Base-by-base conservation (phyloP, 1,140 invertebrate species). In the Campoletis sonorensis region DNA sequence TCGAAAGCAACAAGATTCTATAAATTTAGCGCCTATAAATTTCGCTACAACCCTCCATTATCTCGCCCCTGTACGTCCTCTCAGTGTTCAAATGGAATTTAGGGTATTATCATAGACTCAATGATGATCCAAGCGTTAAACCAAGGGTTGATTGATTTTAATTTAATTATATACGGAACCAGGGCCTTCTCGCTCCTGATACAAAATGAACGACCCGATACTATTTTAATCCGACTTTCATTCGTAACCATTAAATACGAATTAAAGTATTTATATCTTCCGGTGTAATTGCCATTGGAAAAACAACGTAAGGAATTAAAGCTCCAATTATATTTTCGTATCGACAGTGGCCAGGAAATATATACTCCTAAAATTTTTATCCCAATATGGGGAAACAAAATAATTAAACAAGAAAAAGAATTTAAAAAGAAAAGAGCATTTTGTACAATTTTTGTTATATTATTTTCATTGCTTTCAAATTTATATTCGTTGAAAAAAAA, bases 121-220 rank as follows among this genome's bases (percentile, higher is more conserved):
- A 73, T 73, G 71, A 51, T 73, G 49, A 13, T 73, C 33, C 23
- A 45, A 45, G 0, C 68, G 30, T n/a, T 71, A n/a, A n/a, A 30
- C 16, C 3, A 16, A 33, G 33, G 40, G 71, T 49, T 49, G 71
- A 73, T 73, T 51, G 40, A 73, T 73, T 73, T 73, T 73, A 3
- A 73, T 73, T 73, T 26, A 23, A 73, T 73, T 49, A 73, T 49
- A 73, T 27, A 33, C 16, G 16, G 30, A 71, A 3, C 18, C 27
- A 27, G 30, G 30, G 5, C 26, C 18, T 51, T n/a, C 15, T 37
- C 5, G 68, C 13, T 40, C 54, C 54, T 58, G 54, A n/a, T 67
- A 58, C 68, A 18, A 33, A 71, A 33, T 18, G 16, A 33, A n/a
- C 7, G 18, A 71, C 18, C 27, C 30, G 0, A 37, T n/a, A n/a